Evolutionary conservation across 2,888 invertebrate species (phyloP).

Genomic region (Bombylius major): DNA sequence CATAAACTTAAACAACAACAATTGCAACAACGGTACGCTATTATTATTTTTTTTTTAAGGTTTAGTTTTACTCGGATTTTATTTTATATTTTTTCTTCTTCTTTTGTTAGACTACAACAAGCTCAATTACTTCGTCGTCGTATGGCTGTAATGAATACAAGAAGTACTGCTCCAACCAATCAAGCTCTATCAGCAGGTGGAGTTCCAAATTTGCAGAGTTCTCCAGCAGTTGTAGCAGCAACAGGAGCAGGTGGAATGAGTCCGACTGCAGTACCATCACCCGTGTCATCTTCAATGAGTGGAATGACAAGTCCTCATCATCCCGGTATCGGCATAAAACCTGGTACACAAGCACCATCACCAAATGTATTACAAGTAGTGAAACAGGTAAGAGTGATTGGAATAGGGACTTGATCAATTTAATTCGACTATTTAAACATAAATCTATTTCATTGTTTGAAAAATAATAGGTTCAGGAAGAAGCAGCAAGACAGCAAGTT

Average conservation of each 20-base stretch:
- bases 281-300: slow-evolving; percentile 32
- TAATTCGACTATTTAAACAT: too few species aligned
- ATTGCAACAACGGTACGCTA: slow-evolving; percentile 60
- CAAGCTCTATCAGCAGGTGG: slow-evolving; percentile 34
- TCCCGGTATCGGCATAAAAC: slow-evolving; percentile 49
- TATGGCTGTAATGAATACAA: slow-evolving; percentile 71
- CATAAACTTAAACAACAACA: slow-evolving; percentile 97
- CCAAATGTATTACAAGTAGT: slow-evolving; percentile 74
- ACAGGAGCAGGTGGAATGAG: slow-evolving; percentile 39
- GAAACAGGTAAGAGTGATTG: slow-evolving; percentile 44
- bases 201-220: slow-evolving; percentile 33
- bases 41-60: background rate
- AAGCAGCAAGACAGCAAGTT: slow-evolving; percentile 78
- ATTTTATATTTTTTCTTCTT: slow-evolving; percentile 10
- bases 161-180: slow-evolving; percentile 36
- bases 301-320: slow-evolving; percentile 44
- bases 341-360: slow-evolving; percentile 59
- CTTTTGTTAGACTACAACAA: slow-evolving; percentile 61
- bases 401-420: too few species aligned
- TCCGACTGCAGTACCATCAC: slow-evolving; percentile 44
- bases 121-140: slow-evolving; percentile 79
- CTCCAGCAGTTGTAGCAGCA: slow-evolving; percentile 38
- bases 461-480: slow-evolving; percentile 61
- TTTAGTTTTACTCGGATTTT: too few species aligned
- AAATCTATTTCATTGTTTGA: background rate